Percentiles rank a stretch among this genome's conserved stretches.
These are phyloP conservation scores for Trichosurus vulpecula DNA, from an alignment of 2,797 vertebrate genomes.

Conservation along the genomic window DNA sequence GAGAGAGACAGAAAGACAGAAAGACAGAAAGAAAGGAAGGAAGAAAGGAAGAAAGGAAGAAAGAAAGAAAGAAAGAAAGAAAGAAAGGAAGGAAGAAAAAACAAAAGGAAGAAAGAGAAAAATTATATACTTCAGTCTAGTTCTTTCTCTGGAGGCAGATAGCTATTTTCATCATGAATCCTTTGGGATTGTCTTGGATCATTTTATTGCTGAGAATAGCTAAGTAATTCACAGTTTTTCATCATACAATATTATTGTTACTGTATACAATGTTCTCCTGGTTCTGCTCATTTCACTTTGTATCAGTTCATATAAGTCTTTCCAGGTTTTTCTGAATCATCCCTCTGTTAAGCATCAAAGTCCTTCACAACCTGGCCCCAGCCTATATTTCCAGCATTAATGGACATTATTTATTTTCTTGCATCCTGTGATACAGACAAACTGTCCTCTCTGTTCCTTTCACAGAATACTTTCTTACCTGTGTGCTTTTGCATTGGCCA, in stretches of 20 bases:
- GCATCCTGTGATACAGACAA: background rate
- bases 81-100: no score
- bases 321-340: background rate
- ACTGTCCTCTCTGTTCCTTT: background rate
- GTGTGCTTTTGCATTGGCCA: background rate
- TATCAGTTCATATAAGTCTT: background rate
- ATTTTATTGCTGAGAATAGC: background rate
- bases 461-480: background rate
- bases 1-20: background rate
- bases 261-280: background rate
- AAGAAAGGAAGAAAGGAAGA: no score
- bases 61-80: no score
- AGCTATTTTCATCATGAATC: background rate
- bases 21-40: background rate
- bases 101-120: background rate
- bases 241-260: background rate
- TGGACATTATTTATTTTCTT: background rate
- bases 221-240: background rate
- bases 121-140: background rate
- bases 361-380: background rate
- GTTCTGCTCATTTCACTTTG: background rate
- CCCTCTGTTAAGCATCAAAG: background rate
- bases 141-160: background rate
- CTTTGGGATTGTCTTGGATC: background rate
- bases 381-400: background rate